Evolutionary conservation across 1,140 invertebrate species (phyloP).

Genomic region (Teleopsis dalmanni): DNA sequence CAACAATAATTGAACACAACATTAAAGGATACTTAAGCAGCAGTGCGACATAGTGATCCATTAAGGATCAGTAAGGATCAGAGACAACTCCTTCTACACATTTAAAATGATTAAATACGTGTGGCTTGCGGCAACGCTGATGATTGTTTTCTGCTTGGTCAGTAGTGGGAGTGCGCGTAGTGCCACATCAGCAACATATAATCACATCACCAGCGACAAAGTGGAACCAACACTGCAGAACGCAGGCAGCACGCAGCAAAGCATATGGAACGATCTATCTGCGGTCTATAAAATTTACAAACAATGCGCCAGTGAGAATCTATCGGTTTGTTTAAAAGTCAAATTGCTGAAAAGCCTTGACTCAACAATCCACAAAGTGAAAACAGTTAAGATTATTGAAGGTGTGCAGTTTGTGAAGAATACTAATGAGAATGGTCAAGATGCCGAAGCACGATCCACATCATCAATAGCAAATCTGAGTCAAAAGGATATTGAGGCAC

Average conservation of each 20-base stretch:
- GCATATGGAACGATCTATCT: constrained; percentile 37
- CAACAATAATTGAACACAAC: constrained; percentile 3
- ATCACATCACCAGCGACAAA: constrained; percentile 16
- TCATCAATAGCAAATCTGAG: constrained; percentile 16
- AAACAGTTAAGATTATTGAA: constrained; percentile 57
- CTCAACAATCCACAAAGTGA: constrained; percentile 54
- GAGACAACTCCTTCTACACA: neutral
- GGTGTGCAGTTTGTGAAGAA: constrained; percentile 58
- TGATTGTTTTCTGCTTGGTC: constrained; percentile 37
- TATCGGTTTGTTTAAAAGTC: constrained; percentile 66
- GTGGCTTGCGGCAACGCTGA: constrained; percentile 34
- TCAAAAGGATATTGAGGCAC: constrained; percentile 57
- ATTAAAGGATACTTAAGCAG: neutral
- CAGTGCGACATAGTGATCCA: neutral
- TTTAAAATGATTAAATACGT: constrained; percentile 30
- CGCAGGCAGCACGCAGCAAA: neutral
- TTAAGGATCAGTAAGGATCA: neutral
- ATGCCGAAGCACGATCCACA: constrained; percentile 13
- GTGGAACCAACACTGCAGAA: constrained; percentile 6
- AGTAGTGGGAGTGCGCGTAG: constrained; percentile 23
- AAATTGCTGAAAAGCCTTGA: constrained; percentile 67
- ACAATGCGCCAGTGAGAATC: constrained; percentile 61
- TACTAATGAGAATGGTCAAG: constrained; percentile 45
- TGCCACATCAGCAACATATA: constrained; percentile 19
- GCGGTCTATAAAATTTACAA: constrained; percentile 53